Percentiles rank a stretch among this genome's conserved stretches.
These are phyloP conservation scores for Hemichromis elongatus DNA, from an alignment of 2,113 vertebrate genomes.

Conservation along the genomic window DNA sequence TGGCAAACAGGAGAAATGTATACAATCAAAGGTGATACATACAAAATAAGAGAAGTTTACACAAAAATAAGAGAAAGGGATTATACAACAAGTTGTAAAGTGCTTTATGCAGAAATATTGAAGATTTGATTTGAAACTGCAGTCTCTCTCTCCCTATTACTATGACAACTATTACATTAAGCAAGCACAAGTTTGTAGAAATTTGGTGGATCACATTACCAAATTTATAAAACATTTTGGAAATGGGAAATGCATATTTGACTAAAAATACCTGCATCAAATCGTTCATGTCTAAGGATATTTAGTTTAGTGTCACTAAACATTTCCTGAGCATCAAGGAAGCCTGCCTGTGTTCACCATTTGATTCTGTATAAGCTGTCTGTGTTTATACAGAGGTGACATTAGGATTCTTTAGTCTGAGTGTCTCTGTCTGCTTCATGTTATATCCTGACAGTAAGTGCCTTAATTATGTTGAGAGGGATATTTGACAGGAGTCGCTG, in stretches of 20 bases:
- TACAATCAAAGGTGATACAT: too few relatives aligned
- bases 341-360: not conserved
- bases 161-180: not conserved
- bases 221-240: not conserved
- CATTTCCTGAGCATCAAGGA: not conserved
- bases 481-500: not conserved
- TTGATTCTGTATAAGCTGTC: not conserved
- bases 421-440: not conserved
- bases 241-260: not conserved
- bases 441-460: not conserved
- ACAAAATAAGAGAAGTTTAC: too few relatives aligned
- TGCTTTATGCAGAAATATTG: not conserved
- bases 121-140: not conserved
- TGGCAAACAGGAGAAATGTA: too few relatives aligned
- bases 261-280: not conserved
- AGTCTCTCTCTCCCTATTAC: not conserved
- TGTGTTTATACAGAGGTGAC: not conserved
- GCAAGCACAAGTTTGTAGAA: not conserved
- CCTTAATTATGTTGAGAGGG: not conserved
- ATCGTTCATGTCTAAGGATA: not conserved
- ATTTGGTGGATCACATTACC: not conserved
- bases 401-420: not conserved
- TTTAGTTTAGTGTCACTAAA: not conserved
- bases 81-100: too few relatives aligned
- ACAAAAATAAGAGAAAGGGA: too few relatives aligned